phyloP scores from a whole-genome alignment of 2,113 vertebrate species.

The Engystomops pustulosus region DNA sequence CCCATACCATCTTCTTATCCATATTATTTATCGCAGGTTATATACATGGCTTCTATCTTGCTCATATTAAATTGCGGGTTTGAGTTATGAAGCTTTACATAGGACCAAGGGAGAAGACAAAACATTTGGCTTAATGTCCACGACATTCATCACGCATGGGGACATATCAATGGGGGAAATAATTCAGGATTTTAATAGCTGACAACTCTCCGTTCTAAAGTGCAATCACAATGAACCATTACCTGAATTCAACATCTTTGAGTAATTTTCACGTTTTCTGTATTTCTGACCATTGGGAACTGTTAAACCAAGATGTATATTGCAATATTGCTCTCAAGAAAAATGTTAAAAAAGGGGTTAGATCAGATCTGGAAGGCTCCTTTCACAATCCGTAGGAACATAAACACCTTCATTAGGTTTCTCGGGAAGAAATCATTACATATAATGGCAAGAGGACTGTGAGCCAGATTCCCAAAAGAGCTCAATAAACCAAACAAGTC shows the following conservation, averaged over 20 bases:
- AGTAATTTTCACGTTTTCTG: slow-evolving; percentile 27
- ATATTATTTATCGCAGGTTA: slow-evolving; percentile 1
- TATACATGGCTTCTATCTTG: slow-evolving; percentile 1
- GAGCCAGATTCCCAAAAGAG: neutral
- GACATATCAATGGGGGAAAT: slow-evolving; percentile 4
- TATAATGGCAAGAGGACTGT: neutral
- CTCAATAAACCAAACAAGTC: neutral
- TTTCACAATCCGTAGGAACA: slow-evolving; percentile 47
- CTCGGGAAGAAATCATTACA: neutral
- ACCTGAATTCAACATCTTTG: slow-evolving; percentile 24
- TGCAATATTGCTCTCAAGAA: slow-evolving; percentile 34
- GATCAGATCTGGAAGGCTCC: neutral
- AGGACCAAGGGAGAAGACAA: slow-evolving; percentile 2
- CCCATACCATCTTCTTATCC: neutral
- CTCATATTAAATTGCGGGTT: slow-evolving; percentile 13
- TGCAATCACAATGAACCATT: slow-evolving; percentile 40
- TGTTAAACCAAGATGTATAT: slow-evolving; percentile 49
- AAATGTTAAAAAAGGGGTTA: slow-evolving; percentile 33
- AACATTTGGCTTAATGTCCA: slow-evolving; percentile 31
- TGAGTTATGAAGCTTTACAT: slow-evolving; percentile 30
- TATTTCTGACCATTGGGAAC: slow-evolving; percentile 29
- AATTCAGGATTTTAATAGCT: slow-evolving; percentile 32
- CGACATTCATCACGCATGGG: slow-evolving; percentile 30
- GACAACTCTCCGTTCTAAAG: slow-evolving; percentile 7
- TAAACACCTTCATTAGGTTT: neutral